phyloP scores from a whole-genome alignment of 2,888 invertebrate species.

The Sisyra nigra region DNA sequence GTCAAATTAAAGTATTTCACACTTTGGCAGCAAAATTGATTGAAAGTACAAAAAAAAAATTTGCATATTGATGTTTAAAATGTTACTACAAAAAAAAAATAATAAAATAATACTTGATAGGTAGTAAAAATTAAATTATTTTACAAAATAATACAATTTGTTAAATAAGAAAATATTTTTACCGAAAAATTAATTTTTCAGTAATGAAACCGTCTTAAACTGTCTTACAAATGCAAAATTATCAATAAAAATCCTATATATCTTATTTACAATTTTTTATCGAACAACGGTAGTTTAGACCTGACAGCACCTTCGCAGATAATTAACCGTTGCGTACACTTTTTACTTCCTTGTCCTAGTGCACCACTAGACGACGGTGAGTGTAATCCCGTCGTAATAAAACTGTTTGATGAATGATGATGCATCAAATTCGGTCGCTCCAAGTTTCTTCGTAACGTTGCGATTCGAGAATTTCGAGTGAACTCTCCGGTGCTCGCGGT shows the following conservation, averaged over 20 bases:
- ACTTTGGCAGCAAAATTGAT: too few species aligned
- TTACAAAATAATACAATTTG: background rate
- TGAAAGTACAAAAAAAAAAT: too few species aligned
- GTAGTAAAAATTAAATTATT: background rate
- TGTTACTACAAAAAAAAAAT: too few species aligned
- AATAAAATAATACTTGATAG: too few species aligned
- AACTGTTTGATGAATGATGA: constrained; percentile 16
- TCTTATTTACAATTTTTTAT: constrained; percentile 38
- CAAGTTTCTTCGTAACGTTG: constrained; percentile 12
- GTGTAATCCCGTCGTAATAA: constrained; percentile 18
- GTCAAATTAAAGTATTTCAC: too few species aligned
- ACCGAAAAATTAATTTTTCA: background rate
- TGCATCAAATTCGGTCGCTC: constrained; percentile 6
- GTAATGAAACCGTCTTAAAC: background rate
- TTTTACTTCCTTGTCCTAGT: constrained; percentile 20
- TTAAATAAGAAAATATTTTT: background rate
- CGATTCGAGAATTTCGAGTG: constrained; percentile 14
- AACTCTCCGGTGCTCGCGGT: constrained; percentile 9
- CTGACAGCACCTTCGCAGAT: constrained; percentile 77
- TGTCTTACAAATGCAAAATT: background rate
- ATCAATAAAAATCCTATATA: background rate
- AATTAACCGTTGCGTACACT: constrained; percentile 47
- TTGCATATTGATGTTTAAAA: too few species aligned
- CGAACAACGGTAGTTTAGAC: constrained; percentile 73
- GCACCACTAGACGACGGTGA: constrained; percentile 20